Percentiles rank a stretch among this genome's conserved stretches.
These are phyloP conservation scores for Anaspis maculata DNA, from an alignment of 2,888 invertebrate genomes.

Conservation along the genomic window DNA sequence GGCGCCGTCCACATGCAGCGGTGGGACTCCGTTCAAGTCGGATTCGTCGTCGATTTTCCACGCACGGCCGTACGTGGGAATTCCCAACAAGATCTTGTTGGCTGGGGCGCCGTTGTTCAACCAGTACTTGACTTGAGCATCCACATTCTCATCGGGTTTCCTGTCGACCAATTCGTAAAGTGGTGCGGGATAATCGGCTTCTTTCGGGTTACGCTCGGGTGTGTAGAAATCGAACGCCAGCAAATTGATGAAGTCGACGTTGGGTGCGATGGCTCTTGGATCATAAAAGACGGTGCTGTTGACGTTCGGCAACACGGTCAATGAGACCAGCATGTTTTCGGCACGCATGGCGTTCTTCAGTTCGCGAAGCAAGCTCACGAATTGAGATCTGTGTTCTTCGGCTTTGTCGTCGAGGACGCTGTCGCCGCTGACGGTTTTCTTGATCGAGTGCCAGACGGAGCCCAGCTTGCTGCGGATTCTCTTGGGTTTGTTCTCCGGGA, in stretches of 20 bases:
- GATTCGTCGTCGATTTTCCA: conserved; percentile 69
- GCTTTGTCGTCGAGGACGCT: conserved; percentile 69
- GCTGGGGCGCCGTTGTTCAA: conserved; percentile 53
- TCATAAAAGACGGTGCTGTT: conserved; percentile 70
- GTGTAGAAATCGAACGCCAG: conserved; percentile 70
- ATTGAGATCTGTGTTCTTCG: conserved; percentile 70
- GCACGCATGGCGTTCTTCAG: conserved; percentile 59
- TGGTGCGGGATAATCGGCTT: conserved; percentile 66
- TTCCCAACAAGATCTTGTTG: conserved; percentile 58
- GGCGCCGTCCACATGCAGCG: conserved; percentile 56
- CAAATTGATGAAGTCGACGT: conserved; percentile 68
- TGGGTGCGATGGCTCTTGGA: conserved; percentile 60
- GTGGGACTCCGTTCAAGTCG: conserved; percentile 65
- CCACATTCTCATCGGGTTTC: conserved; percentile 55
- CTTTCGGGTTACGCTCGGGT: conserved; percentile 61
- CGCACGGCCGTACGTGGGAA: conserved; percentile 62
- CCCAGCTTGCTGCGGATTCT: conserved; percentile 53
- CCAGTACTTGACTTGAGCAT: conserved; percentile 58
- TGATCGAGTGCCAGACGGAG: conserved; percentile 67
- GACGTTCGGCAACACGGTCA: conserved; percentile 65
- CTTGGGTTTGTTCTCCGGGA: conserved; percentile 69
- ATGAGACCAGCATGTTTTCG: conserved; percentile 53
- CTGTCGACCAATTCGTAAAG: conserved; percentile 63
- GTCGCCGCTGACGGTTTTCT: conserved; percentile 60
- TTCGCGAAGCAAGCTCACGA: conserved; percentile 66